Evolutionary conservation across 2,797 vertebrate species (phyloP).

Genomic region (Ataeniobius toweri): DNA sequence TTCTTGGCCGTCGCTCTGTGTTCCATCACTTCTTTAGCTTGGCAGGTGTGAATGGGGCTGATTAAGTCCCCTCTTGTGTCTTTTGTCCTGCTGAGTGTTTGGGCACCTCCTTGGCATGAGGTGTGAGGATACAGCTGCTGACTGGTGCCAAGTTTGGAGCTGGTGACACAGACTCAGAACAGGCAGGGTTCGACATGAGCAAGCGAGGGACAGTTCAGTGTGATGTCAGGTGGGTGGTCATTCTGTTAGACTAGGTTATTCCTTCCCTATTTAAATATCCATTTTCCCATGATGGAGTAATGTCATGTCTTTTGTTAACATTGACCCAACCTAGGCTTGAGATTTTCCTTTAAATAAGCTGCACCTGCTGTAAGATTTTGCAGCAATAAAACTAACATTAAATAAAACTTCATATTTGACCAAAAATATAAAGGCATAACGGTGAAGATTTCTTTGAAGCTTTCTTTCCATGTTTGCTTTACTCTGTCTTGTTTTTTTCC

Average conservation of each 20-base stretch:
- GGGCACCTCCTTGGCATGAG: conserved; percentile 62
- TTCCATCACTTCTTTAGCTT: conserved; percentile 35
- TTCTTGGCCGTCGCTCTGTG: conserved; percentile 37
- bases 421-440: neutral
- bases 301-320: conserved; percentile 48
- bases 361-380: conserved; percentile 6
- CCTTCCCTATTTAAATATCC: conserved; percentile 41
- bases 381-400: neutral
- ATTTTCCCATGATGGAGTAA: conserved; percentile 27
- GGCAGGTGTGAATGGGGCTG: conserved; percentile 59
- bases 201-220: conserved; percentile 35
- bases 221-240: conserved; percentile 59
- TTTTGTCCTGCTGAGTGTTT: conserved; percentile 54
- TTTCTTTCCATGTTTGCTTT: neutral
- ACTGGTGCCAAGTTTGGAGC: conserved; percentile 46
- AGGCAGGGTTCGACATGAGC: conserved; percentile 34
- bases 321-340: conserved; percentile 27
- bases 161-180: conserved; percentile 44
- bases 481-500: neutral
- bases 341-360: conserved; percentile 18
- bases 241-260: conserved; percentile 40
- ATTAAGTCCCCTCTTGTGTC: conserved; percentile 54
- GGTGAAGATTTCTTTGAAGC: neutral
- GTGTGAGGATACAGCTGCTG: conserved; percentile 36
- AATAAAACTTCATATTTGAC: neutral